Evolutionary conservation across 1,140 invertebrate species (phyloP).

Genomic region (Ceratoteleas bidentatus): DNA sequence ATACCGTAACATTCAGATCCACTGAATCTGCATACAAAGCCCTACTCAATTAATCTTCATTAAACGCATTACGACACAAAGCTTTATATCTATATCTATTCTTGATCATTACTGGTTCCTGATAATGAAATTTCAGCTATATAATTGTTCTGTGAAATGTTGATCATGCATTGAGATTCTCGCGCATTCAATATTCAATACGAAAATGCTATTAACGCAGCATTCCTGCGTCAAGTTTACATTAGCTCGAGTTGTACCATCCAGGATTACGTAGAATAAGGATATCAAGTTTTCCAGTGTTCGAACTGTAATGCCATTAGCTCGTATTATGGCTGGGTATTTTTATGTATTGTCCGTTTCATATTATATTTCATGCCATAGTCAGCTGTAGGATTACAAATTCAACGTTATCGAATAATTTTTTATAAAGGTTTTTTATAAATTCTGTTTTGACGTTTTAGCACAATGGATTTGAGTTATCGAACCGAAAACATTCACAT

Average conservation of each 20-base stretch:
- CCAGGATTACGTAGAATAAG: background rate
- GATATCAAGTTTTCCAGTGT: background rate
- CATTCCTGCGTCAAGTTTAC: constrained; percentile 3
- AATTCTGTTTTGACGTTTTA: too few relatives aligned
- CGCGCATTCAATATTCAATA: constrained; percentile 19
- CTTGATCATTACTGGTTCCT: constrained; percentile 21
- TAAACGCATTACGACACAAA: constrained; percentile 14
- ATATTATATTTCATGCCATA: too few relatives aligned
- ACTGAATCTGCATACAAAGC: background rate
- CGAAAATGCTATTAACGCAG: constrained; percentile 14
- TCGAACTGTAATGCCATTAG: too few relatives aligned
- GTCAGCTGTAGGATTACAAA: too few relatives aligned
- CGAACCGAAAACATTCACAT: too few relatives aligned
- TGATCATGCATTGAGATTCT: constrained; percentile 35
- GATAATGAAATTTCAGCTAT: constrained; percentile 26
- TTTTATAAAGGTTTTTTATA: too few relatives aligned
- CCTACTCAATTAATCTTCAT: constrained; percentile 9
- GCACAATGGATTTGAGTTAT: too few relatives aligned
- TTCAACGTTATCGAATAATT: too few relatives aligned
- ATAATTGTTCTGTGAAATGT: constrained; percentile 26
- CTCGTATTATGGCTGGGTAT: too few relatives aligned
- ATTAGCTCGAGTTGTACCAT: constrained; percentile 4
- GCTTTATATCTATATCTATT: constrained; percentile 14
- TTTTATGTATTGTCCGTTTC: too few relatives aligned
- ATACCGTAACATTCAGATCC: background rate